A percentile compares a stretch with the other conserved stretches of the same genome.
These are phyloP conservation scores for Echinometra lucunter DNA, from an alignment of 53 echinoderm and acorn worm genomes.

Conservation along the genomic window DNA sequence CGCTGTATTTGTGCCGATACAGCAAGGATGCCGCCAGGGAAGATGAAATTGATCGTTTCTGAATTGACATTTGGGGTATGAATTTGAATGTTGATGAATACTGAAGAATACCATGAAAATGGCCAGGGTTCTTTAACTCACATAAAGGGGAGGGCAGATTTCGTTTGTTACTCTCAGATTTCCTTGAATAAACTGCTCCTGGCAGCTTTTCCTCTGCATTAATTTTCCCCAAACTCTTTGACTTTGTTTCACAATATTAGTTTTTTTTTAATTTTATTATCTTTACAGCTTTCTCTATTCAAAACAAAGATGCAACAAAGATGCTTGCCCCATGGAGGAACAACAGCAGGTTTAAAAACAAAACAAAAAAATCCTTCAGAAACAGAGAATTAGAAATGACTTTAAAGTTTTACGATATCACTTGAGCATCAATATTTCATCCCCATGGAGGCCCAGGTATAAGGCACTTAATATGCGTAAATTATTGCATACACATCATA, in stretches of 20 bases:
- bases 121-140: conserved; percentile 26
- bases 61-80: conserved; percentile 52
- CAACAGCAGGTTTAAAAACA: background rate
- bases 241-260: background rate
- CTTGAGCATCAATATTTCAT: too few relatives aligned
- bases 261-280: background rate
- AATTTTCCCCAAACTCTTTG: background rate
- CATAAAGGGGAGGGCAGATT: background rate
- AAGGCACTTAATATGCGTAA: too few relatives aligned
- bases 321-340: background rate
- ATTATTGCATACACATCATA: too few relatives aligned
- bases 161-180: background rate
- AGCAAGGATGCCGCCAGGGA: conserved; percentile 29
- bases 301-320: background rate
- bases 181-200: background rate
- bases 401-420: too few relatives aligned
- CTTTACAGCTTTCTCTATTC: background rate
- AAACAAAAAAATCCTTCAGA: too few relatives aligned
- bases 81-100: conserved; percentile 54
- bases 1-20: background rate
- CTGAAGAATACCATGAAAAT: conserved; percentile 35
- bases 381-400: too few relatives aligned
- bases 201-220: background rate
- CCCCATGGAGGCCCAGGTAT: too few relatives aligned
- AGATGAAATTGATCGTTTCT: conserved; percentile 35